Conservation (phyloP, 2,888 invertebrate genomes). For the Keiferia lycopersicella region DNA sequence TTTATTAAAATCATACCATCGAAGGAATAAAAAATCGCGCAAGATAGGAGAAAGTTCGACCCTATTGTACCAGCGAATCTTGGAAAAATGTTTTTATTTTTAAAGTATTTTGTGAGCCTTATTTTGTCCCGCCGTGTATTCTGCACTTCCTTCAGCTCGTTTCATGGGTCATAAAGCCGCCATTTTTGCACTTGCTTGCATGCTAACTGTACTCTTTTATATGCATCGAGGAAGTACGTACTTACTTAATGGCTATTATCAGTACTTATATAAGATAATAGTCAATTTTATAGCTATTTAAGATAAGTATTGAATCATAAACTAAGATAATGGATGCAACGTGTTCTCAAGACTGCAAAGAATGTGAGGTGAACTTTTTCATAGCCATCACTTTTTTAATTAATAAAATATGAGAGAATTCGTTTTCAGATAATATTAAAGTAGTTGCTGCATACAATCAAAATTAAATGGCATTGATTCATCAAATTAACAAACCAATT, state of each 20-base stretch:
- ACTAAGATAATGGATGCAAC: no score
- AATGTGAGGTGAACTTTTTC: no score
- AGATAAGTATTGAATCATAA: neutral
- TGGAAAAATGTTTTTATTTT: no score
- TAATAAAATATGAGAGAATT: no score
- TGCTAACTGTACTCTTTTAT: constrained; percentile 40
- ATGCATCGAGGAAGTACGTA: constrained; percentile 12
- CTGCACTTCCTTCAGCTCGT: constrained; percentile 40
- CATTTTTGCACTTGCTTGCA: constrained; percentile 36
- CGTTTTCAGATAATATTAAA: neutral
- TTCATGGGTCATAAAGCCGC: constrained; percentile 59
- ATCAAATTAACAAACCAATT: neutral
- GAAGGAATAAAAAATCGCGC: no score
- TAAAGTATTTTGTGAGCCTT: no score
- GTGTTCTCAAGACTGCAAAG: no score
- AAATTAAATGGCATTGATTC: neutral
- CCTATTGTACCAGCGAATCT: no score
- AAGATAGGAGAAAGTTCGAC: no score
- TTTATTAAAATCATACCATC: no score
- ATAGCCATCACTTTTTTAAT: no score
- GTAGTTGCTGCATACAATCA: neutral
- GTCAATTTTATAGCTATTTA: neutral
- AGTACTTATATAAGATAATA: neutral
- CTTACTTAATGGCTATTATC: constrained; percentile 8
- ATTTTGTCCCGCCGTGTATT: constrained; percentile 29